A percentile compares a stretch with the other conserved stretches of the same genome.
phyloP scores from a whole-genome alignment of 2,888 invertebrate genomes.

The Polydrusus cervinus region DNA sequence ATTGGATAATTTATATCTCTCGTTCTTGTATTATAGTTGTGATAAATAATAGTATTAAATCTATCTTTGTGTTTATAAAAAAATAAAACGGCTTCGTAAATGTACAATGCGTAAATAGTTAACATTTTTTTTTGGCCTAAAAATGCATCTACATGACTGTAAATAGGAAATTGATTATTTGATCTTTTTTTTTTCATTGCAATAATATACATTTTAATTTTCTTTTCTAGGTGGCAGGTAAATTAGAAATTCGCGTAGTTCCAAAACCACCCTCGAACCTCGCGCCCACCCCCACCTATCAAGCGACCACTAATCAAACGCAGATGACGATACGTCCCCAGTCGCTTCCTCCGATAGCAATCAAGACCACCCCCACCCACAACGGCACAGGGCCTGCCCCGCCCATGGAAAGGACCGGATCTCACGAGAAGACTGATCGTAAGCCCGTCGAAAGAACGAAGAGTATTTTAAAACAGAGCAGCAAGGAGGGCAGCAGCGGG shows the following conservation, averaged over 20 bases:
- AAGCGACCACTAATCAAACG: constrained; percentile 50
- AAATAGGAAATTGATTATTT: too few species aligned
- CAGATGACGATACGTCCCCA: constrained; percentile 54
- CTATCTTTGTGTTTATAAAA: too few species aligned
- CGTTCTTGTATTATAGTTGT: too few species aligned
- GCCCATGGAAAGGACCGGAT: constrained; percentile 36
- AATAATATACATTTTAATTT: too few species aligned
- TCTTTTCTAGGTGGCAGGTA: constrained; percentile 77
- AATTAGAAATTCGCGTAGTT: constrained; percentile 87
- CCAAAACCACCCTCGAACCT: constrained; percentile 67
- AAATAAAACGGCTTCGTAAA: too few species aligned
- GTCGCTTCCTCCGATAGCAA: constrained; percentile 46
- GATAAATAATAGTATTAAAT: too few species aligned
- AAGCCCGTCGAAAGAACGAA: constrained; percentile 66
- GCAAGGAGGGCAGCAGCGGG: constrained; percentile 66
- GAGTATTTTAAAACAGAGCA: constrained; percentile 69
- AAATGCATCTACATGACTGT: too few species aligned
- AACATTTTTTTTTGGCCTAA: too few species aligned
- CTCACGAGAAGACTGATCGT: constrained; percentile 53
- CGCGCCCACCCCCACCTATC: constrained; percentile 40
- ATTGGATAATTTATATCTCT: too few species aligned
- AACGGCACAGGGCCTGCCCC: constrained; percentile 42
- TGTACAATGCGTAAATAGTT: neutral
- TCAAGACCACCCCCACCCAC: constrained; percentile 47
- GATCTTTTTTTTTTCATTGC: too few species aligned